Percentiles rank a stretch among this genome's conserved stretches.
Conservation (phyloP, 2,113 vertebrate genomes). For the Carassius gibelio region DNA sequence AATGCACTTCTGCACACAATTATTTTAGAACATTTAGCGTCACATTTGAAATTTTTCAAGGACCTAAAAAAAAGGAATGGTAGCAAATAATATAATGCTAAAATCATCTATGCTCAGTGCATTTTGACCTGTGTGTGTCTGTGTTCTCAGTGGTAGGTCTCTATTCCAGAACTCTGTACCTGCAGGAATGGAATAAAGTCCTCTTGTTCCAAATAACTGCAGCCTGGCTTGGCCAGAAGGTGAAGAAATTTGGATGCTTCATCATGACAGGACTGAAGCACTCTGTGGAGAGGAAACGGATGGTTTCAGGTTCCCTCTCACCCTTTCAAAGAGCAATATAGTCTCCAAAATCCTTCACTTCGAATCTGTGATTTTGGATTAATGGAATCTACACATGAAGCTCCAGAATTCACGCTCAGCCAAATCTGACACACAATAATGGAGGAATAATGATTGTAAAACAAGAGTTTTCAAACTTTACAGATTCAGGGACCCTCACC, state of each 20-base stretch:
- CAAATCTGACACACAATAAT: slow-evolving; percentile 47
- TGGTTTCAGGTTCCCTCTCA: slow-evolving; percentile 62
- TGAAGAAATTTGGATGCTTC: slow-evolving; percentile 91
- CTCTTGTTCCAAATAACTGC: slow-evolving; percentile 92
- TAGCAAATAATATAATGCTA: no score
- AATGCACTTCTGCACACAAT: not conserved
- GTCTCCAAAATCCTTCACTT: slow-evolving; percentile 48
- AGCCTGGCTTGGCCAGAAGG: slow-evolving; percentile 90
- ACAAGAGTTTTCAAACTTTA: slow-evolving; percentile 43
- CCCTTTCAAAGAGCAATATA: slow-evolving; percentile 44
- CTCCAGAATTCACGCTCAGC: slow-evolving; percentile 60
- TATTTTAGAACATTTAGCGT: not conserved
- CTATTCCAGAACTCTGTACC: slow-evolving; percentile 73
- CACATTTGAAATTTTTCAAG: not conserved
- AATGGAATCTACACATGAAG: slow-evolving; percentile 67
- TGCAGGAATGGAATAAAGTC: slow-evolving; percentile 97
- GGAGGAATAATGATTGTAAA: slow-evolving; percentile 50
- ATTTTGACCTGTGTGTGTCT: not conserved
- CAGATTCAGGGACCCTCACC: not conserved
- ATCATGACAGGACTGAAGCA: slow-evolving; percentile 91
- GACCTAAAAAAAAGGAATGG: not conserved
- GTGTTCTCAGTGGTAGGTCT: slow-evolving; percentile 35
- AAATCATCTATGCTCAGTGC: not conserved
- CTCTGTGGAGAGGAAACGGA: slow-evolving; percentile 78
- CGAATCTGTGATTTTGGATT: slow-evolving; percentile 43